Conservation (phyloP, 2,888 invertebrate species). For the Abrostola triplasia region DNA sequence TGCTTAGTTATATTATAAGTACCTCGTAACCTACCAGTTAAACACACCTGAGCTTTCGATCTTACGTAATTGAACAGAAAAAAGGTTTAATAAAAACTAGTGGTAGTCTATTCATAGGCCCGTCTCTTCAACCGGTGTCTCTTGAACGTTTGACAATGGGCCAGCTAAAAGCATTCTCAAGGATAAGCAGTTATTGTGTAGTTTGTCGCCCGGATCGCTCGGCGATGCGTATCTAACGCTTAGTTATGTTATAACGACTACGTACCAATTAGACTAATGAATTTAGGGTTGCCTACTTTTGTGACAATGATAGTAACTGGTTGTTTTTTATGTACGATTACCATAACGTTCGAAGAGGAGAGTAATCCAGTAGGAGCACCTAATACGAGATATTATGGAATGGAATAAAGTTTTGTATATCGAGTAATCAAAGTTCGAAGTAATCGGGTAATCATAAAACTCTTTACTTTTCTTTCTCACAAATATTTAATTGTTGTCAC, state of each 20-base stretch:
- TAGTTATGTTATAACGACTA: constrained; percentile 70
- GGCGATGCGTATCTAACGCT: constrained; percentile 78
- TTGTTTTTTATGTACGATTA: not conserved
- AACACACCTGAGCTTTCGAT: not conserved
- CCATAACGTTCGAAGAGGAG: not conserved
- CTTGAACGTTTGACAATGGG: constrained; percentile 65
- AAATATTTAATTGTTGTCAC: too few relatives aligned
- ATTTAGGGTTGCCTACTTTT: constrained; percentile 67
- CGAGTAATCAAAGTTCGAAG: too few relatives aligned
- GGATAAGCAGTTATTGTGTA: constrained; percentile 77
- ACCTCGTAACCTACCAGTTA: not conserved
- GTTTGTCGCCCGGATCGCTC: constrained; percentile 68
- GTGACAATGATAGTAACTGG: not conserved
- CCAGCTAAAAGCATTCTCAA: constrained; percentile 71
- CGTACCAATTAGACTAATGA: constrained; percentile 79
- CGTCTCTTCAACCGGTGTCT: constrained; percentile 44
- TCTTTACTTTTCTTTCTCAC: too few relatives aligned
- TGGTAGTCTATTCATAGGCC: constrained; percentile 38
- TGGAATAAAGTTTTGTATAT: too few relatives aligned
- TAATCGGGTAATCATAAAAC: too few relatives aligned
- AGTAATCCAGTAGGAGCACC: too few relatives aligned
- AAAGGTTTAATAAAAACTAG: constrained; percentile 28
- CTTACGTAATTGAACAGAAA: constrained; percentile 31
- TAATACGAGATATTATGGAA: too few relatives aligned
- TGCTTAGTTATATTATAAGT: constrained; percentile 1